Evolutionary conservation across 2,888 invertebrate genomes (phyloP), one percentile per base, ranked within the genome.

Genomic region (Punctoribates punctum): DNA sequence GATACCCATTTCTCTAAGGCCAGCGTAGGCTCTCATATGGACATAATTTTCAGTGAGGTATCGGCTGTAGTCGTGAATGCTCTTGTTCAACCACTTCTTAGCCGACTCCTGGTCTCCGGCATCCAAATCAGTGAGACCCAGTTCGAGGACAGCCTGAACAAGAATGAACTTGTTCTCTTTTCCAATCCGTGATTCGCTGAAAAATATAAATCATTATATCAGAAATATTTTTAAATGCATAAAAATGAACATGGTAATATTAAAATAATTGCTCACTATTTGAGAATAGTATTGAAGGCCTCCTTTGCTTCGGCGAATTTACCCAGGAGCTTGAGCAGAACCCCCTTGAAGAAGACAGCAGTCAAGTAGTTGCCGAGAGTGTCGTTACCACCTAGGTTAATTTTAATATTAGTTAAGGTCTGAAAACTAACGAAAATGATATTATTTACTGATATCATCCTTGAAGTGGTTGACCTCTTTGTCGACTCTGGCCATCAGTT

Each of bases 1-100:
- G 73, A 76, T 57, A 27, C 76, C 76, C 65, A 76, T 15, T 42
- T 57, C 62, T 8, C 76, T 51, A 25, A 76, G 57, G 9, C 73
- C 76, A 25, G 73, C 73, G 25, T 60, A 76, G 15, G 76, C 65
- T 27, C 60, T 34, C 13, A 76, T 38, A 29, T 78, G 75, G 29
- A 78, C 77, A 23, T 73, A 75, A 20, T 54, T 75, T 27, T 78
- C 78, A 42, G 57, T 73, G 25, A 73, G 9, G 60, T 78, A 78
- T 15, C 74, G 42, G 17, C 34, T 38, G 48, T 78, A 77, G 27
- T 77, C 77, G 29, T 77, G 48, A 3, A 78, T 20, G 5, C 73
- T 25, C 25, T 73, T 72, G 17, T 78, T 72, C 20, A 78, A 25
- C 60, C 27, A 57, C 17, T 75, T 70, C 67, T 77, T 77, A 20